A percentile compares a stretch with the other conserved stretches of the same genome.
Evolutionary conservation across 64 coral and sea anemone genomes (phyloP).

Genomic region (Porites australiensis): DNA sequence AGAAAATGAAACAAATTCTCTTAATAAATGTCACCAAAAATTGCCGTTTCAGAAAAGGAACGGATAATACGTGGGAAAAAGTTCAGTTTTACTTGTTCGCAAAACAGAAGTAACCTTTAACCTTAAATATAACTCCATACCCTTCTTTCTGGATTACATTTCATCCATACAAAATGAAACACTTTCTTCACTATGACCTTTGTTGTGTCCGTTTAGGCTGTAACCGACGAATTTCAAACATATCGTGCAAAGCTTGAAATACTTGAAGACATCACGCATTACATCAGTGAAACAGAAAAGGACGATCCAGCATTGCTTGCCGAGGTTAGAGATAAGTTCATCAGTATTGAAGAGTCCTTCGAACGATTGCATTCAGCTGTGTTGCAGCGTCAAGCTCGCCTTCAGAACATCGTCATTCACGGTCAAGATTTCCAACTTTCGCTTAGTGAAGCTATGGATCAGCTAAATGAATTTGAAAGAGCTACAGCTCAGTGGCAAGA

Average conservation of each 20-base stretch:
- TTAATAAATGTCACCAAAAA: no score
- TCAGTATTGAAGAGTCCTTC: constrained; percentile 71
- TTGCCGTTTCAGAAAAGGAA: no score
- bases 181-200: neutral
- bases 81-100: no score
- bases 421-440: constrained; percentile 85
- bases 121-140: no score
- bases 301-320: constrained; percentile 84
- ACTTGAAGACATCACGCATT: constrained; percentile 76
- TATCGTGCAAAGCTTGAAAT: constrained; percentile 82
- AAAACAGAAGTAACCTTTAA: no score
- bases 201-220: constrained; percentile 32
- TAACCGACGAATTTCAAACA: constrained; percentile 85
- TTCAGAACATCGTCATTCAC: constrained; percentile 86
- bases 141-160: no score
- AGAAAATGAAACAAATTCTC: no score
- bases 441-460: constrained; percentile 72
- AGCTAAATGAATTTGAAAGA: constrained; percentile 83
- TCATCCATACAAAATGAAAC: neutral
- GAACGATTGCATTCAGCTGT: constrained; percentile 83
- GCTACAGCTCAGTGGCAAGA: constrained; percentile 52
- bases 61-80: no score
- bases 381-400: constrained; percentile 65
- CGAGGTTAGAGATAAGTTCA: constrained; percentile 74
- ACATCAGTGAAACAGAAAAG: constrained; percentile 60